Evolutionary conservation across 2,113 vertebrate genomes (phyloP).

Genomic region (Lophotis ruficrista): DNA sequence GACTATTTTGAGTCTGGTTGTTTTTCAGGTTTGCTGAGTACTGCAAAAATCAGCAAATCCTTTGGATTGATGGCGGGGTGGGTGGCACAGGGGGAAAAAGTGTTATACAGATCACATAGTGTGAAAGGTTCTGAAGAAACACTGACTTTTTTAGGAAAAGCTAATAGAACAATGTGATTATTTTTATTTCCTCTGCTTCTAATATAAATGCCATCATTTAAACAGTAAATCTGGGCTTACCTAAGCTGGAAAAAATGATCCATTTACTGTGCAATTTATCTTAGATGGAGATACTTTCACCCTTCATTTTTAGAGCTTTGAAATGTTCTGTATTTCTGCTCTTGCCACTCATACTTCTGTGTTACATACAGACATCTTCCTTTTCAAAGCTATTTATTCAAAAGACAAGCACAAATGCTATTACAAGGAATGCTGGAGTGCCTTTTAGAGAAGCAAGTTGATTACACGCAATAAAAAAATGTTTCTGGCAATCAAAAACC

Average conservation of each 20-base stretch:
- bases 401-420: not conserved
- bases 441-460: not conserved
- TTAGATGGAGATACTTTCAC: not conserved
- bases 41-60: not conserved
- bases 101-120: fast-evolving
- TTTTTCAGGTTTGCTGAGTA: not conserved
- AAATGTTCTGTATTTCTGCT: not conserved
- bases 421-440: not conserved
- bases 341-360: not conserved
- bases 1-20: fast-evolving
- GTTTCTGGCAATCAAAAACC: not conserved
- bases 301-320: not conserved
- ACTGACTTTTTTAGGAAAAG: not conserved
- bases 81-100: too few species aligned
- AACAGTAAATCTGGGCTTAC: not conserved
- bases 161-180: not conserved
- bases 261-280: not conserved
- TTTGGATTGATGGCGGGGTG: not conserved
- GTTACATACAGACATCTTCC: not conserved
- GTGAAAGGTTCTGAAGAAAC: not conserved
- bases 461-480: not conserved
- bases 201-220: not conserved
- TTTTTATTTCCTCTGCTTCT: not conserved
- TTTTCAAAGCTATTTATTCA: not conserved
- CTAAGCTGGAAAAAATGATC: not conserved